Evolutionary conservation across 1,140 invertebrate species (phyloP), one percentile per base, ranked within the genome.

Genomic region (Elymnias hypermnestra): DNA sequence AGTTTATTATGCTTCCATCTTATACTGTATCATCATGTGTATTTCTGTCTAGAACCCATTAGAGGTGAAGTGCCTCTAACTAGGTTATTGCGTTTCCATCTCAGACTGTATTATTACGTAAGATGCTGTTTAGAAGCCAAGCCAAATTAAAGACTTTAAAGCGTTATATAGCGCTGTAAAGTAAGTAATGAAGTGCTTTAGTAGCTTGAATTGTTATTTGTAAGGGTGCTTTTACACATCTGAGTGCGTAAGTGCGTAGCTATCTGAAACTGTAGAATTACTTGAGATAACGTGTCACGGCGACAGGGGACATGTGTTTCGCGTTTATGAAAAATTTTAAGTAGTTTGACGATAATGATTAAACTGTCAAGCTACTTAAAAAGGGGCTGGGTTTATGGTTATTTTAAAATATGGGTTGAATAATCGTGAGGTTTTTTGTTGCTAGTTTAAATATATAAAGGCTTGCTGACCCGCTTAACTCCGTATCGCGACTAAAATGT

Each of bases 271-370:
- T 56, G 47, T 62, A 70, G 63, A 47, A 60, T 63, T 60, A 71
- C 57, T 63, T 48, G 31, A 63, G 62, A 71, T 69, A 72, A 68
- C 40, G 21, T 19, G 42, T 38, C 53, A 45, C 53, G 47, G 56
- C 59, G 57, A 38, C 55, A 45, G 58, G 53, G 55, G 58, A 73
- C 74, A 78, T 70, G 56, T 78, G 73, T 74, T 72, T 57, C 50
- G 59, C 60, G 53, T 69, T 68, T 57, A 45, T 54, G 41, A 59
- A 60, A 56, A 73, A 75, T 71, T 64, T 66, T 62, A 66, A 75
- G 69, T 70, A 70, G 57, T 62, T 59, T 37, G 18, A 56, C 48
- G 35, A 46, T 51, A 49, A 63, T 70, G 43, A 71, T 69, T 70
- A 55, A 50, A 31, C 52, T 59, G 56, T 66, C 38, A 44, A 42